Evolutionary conservation across 2,113 vertebrate species (phyloP), one percentile per base, ranked within the genome.

Genomic region (Myrmecophaga tridactyla): DNA sequence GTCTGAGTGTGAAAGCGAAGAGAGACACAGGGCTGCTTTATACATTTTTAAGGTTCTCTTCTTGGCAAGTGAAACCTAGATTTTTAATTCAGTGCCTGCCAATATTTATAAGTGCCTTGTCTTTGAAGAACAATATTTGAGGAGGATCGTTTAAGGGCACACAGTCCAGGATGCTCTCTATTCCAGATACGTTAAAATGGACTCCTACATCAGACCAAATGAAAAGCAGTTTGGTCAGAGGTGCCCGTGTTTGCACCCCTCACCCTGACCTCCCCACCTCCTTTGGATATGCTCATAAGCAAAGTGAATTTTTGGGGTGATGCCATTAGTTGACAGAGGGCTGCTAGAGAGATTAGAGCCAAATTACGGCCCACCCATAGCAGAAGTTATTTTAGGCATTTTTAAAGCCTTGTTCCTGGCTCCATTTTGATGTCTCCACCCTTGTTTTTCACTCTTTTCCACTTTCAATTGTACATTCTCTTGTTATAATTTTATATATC

Each of bases 61-160:
- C 56, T 78, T 29, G 60, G 88, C 95, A 75, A 78, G 53, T 58
- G 48, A 13, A 58, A 67, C 77, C 81, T 75, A 11, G 43, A 69
- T 34, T 76, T 85, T 41, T 6, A 88, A 75, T 41, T 69, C 69
- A 36, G 0, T 48, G 60, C 43, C 31, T 89, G 75, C 89, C 34
- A 36, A 15, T 90, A 90, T 90, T 92, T 90, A 88, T 10, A 5
- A 92, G 82, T 12, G 1, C 72, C 65, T 81, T 82, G 70, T 77
- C 77, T 92, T 77, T 51, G 53, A 65, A 96, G 39, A 86, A 80
- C 89, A 96, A 36, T 77, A 77, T 60, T 62, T 46, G 90, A 96
- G 69, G 67, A 94, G 80, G 78, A 43, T 1, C 75, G 46, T 65
- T 85, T 80, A 90, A 90, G 69, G 78, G 90, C 81, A 72, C 72